Conservation (phyloP, 2,797 vertebrate species). For the Thalassophryne amazonica region DNA sequence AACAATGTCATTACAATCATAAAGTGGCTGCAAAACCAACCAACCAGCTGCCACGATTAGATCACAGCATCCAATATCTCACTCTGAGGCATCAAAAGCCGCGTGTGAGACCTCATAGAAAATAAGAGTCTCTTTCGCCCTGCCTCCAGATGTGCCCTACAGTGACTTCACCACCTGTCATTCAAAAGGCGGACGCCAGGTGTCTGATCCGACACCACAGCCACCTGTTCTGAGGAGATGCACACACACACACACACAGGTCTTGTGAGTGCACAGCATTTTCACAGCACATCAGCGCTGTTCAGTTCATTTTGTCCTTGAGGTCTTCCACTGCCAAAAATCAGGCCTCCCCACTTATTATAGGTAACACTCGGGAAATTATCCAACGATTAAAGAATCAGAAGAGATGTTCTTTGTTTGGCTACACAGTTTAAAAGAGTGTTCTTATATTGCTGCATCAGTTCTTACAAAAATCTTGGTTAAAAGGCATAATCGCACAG, state of each 20-base stretch:
- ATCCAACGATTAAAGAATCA: constrained; percentile 34
- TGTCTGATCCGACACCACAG: constrained; percentile 43
- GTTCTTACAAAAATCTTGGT: constrained; percentile 45
- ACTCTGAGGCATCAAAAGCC: constrained; percentile 46
- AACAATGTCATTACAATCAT: background rate
- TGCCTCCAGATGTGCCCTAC: constrained; percentile 55
- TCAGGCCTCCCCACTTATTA: constrained; percentile 58
- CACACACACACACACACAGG: constrained; percentile 1
- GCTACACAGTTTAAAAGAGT: background rate
- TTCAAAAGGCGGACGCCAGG: constrained; percentile 59
- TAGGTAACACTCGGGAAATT: constrained; percentile 54
- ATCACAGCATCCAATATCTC: constrained; percentile 15
- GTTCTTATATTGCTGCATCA: constrained; percentile 43
- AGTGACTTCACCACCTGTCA: constrained; percentile 64
- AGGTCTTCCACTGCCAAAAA: constrained; percentile 12
- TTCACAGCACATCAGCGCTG: constrained; percentile 20
- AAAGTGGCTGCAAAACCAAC: background rate
- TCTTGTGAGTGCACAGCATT: constrained; percentile 9
- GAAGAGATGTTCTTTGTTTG: constrained; percentile 39
- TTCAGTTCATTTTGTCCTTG: constrained; percentile 11
- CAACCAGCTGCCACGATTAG: background rate
- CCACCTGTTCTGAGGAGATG: constrained; percentile 50
- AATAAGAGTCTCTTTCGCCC: constrained; percentile 12
- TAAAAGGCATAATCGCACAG: constrained; percentile 20
- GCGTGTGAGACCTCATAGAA: constrained; percentile 18